Base-by-base conservation (phyloP, 2,888 invertebrate species). In the Drosophila mayaguana region DNA sequence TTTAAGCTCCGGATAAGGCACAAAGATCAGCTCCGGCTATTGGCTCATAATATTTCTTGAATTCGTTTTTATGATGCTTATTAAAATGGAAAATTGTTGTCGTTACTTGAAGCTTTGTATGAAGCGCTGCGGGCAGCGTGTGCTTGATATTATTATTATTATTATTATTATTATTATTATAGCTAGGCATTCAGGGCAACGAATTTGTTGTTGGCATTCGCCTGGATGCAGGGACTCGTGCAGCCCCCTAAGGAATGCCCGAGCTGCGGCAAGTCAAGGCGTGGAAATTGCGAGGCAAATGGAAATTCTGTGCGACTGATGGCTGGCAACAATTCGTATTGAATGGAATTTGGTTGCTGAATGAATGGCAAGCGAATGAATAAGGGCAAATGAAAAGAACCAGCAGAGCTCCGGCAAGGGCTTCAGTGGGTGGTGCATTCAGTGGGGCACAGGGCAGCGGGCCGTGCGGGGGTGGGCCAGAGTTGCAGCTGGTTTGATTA, bases 321-420 rank as follows among this genome's bases (percentile, higher is more conserved):
- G 77, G 60, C 64, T 81, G 73, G 78, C 78, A 72, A 80, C 81
- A 81, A 79, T 79, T 72, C 88, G 74, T 71, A 80, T 75, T 84
- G 78, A 84, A 80, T 82, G 78, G 75, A 78, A 80, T 83, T 81
- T 72, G 72, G 68, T 46, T 53, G 79, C 77, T 67, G 64, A 82
- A 81, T 80, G 83, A 80, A 80, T 71, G 72, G 46, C 43, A 63
- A 69, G 50, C 66, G 70, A 66, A 74, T 81, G 77, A 77, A 62
- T 75, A 53, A 53, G 46, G 63, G 51, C 46, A 43, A 68, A 62
- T 55, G 64, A 62, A 77, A 68, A 25, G 46, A 46, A 45, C 28
- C 34, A 64, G 1, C 53, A 32, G 53, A 53, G 59, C 59, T 5
- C 46, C 28, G 46, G 22, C 51, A 53, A 42, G 12, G 34, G 8